Evolutionary conservation across 2,113 vertebrate genomes (phyloP).

Genomic region (Pelvicachromis taeniatus): DNA sequence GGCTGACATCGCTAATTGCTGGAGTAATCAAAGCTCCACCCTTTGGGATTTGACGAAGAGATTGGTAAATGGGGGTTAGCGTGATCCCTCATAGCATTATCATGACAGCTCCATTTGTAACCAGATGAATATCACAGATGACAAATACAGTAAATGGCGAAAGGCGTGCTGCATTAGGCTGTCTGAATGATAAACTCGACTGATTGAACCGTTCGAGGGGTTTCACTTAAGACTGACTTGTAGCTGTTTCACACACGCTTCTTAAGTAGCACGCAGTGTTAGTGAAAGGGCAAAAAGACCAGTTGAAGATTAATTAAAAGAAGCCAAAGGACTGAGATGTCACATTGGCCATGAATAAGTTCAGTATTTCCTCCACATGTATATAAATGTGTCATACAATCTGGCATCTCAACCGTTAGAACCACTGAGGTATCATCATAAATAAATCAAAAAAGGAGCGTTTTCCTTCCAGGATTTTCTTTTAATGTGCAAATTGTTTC

Average conservation of each 20-base stretch:
- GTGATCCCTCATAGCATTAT: constrained; percentile 61
- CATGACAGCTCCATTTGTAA: constrained; percentile 75
- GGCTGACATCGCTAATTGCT: constrained; percentile 95
- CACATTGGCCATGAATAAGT: neutral
- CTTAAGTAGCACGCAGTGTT: neutral
- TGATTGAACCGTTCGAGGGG: constrained; percentile 44
- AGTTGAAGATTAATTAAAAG: neutral
- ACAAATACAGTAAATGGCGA: constrained; percentile 62
- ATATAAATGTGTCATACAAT: neutral
- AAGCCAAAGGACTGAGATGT: neutral
- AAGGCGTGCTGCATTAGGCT: constrained; percentile 55
- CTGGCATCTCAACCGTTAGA: neutral
- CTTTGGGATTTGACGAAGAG: constrained; percentile 86
- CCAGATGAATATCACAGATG: constrained; percentile 56
- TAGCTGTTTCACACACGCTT: constrained; percentile 4
- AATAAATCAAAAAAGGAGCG: neutral
- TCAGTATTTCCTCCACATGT: neutral
- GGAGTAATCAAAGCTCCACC: constrained; percentile 92
- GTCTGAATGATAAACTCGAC: constrained; percentile 46
- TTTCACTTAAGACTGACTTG: constrained; percentile 41
- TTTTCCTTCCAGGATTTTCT: neutral
- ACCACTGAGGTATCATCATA: neutral
- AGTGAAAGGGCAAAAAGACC: neutral
- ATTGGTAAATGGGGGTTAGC: constrained; percentile 82
- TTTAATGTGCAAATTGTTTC: neutral